Conservation (phyloP, 1,140 invertebrate species). For the Teleopsis dalmanni region DNA sequence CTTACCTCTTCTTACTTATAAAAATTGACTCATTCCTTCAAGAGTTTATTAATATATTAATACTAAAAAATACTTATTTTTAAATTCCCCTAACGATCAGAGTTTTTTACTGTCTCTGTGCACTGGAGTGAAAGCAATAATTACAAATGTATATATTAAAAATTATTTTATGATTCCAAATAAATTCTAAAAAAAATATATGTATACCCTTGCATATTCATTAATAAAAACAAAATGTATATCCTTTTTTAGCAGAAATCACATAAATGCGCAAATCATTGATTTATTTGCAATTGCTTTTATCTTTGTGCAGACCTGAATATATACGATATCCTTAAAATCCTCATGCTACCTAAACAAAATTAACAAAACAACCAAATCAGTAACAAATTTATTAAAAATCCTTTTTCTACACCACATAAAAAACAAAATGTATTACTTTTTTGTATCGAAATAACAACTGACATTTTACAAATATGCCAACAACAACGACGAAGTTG, state of each 20-base stretch:
- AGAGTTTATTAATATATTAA: too few relatives aligned
- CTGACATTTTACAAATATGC: background rate
- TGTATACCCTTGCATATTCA: too few relatives aligned
- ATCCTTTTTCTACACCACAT: too few relatives aligned
- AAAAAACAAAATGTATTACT: too few relatives aligned
- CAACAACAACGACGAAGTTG: background rate
- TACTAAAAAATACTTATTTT: too few relatives aligned
- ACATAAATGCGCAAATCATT: conserved; percentile 11
- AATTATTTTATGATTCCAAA: too few relatives aligned
- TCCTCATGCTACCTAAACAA: conserved; percentile 6
- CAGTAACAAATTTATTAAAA: conserved; percentile 7
- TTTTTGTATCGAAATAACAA: background rate
- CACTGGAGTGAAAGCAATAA: conserved; percentile 12
- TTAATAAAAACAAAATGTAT: too few relatives aligned
- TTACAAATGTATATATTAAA: conserved; percentile 8
- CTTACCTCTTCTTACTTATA: too few relatives aligned
- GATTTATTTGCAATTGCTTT: conserved; percentile 17
- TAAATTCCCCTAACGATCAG: too few relatives aligned
- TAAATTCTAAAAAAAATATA: background rate
- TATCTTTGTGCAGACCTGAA: conserved; percentile 8
- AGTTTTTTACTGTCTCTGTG: conserved; percentile 7
- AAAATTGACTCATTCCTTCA: too few relatives aligned
- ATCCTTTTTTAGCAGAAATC: too few relatives aligned
- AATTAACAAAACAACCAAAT: conserved; percentile 9
- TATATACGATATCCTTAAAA: background rate